Evolutionary conservation across 2,888 invertebrate species (phyloP), one percentile per base, ranked within the genome.

Genomic region (Acanthococcus lagerstroemiae): DNA sequence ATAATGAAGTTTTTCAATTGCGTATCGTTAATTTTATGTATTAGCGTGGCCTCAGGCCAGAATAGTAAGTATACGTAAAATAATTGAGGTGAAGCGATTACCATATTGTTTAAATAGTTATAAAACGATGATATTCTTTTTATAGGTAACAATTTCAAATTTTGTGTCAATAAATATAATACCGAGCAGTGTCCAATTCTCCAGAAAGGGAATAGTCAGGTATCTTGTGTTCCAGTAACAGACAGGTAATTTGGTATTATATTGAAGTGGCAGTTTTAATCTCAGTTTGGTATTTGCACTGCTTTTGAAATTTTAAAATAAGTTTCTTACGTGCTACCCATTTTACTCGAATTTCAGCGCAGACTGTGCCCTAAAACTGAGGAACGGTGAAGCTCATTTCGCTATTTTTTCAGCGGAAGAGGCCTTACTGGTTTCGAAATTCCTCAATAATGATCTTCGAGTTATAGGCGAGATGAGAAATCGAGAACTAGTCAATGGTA

Each of bases 331-430:
- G 6, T 55, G 7, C n/a, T n/a, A 56, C 15, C 5, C 4, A 56
- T 12, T 26, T 24, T 22, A 12, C 21, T 66, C 24, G 50, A 12
- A 50, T 67, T 68, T 37, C 71, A 84, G 83, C 69, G 76, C 83
- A 26, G 83, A 85, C 71, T 86, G 86, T 72, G 80, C 84, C 0
- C 72, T 83, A 7, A 79, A 78, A 69, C 72, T 85, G 52, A 75
- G 78, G 0, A 74, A 77, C 4, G 80, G 79, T 0, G 72, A 78
- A 22, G 83, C 80, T 0, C 82, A 84, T 70, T 77, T 85, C 66
- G 84, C 82, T 0, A 74, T 81, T 45, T 81, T 85, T 72, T 77
- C 78, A 0, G 81, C 84, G 3, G 85, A 86, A 72, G 83, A 84
- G 71, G 77, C 82, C 4, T 72, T 85, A 1, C 74, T 85, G 4